These are phyloP conservation scores for Trichosurus vulpecula DNA, from an alignment of 2,797 vertebrate species.

Conservation along the genomic window DNA sequence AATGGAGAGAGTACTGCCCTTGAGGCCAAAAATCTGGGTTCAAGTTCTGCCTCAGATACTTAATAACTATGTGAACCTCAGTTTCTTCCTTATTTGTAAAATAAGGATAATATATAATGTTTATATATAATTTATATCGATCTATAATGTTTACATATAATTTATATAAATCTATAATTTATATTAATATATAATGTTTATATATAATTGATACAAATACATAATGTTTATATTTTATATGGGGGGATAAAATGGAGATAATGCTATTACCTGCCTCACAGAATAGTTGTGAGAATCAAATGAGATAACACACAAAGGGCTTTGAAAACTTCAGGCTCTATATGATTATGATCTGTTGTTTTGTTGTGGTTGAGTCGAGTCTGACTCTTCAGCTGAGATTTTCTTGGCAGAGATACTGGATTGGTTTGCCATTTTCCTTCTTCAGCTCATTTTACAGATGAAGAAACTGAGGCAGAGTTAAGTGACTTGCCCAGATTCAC, in stretches of 20 bases:
- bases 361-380: background rate
- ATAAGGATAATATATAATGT: background rate
- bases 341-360: background rate
- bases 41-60: background rate
- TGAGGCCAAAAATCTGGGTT: background rate
- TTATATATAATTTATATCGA: background rate
- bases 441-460: background rate
- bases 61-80: background rate
- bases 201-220: background rate
- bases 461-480: background rate
- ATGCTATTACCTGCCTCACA: background rate
- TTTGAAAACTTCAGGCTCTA: background rate
- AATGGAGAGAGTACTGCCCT: slow-evolving; percentile 33
- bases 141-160: background rate
- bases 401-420: background rate
- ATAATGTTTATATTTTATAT: background rate
- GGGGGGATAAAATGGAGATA: background rate
- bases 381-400: background rate
- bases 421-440: no score
- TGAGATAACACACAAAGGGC: no score
- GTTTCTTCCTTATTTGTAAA: background rate
- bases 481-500: background rate
- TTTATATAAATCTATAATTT: no score
- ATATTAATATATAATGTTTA: background rate
- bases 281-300: background rate